Evolutionary conservation across 2,113 vertebrate genomes (phyloP).

Genomic region (Condylura cristata): DNA sequence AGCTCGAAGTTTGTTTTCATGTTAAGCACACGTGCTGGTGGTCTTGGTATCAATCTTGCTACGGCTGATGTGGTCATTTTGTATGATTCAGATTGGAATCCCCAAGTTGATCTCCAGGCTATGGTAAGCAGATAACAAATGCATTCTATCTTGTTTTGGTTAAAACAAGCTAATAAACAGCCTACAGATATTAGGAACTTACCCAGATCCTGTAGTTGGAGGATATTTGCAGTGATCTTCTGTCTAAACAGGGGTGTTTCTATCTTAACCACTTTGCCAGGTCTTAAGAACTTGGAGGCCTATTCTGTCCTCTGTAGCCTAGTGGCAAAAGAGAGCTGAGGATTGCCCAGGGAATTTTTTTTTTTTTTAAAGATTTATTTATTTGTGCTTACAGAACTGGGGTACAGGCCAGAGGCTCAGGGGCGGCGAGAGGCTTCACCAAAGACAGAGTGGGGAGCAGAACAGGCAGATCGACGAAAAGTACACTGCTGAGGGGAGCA

Average conservation of each 20-base stretch:
- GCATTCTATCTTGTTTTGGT: neutral
- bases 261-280: neutral
- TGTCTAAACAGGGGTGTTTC: neutral
- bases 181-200: neutral
- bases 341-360: neutral
- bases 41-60: slow-evolving; percentile 98
- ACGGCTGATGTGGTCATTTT: slow-evolving; percentile 99
- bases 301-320: neutral
- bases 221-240: neutral
- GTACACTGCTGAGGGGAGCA: too few relatives aligned
- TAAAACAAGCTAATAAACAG: neutral
- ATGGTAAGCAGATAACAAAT: slow-evolving; percentile 88
- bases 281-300: neutral
- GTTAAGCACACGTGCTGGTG: slow-evolving; percentile 97
- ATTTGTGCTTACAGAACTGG: too few relatives aligned
- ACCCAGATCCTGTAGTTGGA: neutral
- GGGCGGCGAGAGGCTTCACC: too few relatives aligned
- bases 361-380: too few relatives aligned
- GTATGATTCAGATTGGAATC: slow-evolving; percentile 99
- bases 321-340: neutral
- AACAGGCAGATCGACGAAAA: too few relatives aligned
- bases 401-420: too few relatives aligned
- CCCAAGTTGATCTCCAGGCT: slow-evolving; percentile 98
- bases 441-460: too few relatives aligned
- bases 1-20: slow-evolving; percentile 98